A percentile compares a stretch with the other conserved stretches of the same genome.
Conservation (phyloP, 2,113 vertebrate genomes). For the Ginglymostoma cirratum region DNA sequence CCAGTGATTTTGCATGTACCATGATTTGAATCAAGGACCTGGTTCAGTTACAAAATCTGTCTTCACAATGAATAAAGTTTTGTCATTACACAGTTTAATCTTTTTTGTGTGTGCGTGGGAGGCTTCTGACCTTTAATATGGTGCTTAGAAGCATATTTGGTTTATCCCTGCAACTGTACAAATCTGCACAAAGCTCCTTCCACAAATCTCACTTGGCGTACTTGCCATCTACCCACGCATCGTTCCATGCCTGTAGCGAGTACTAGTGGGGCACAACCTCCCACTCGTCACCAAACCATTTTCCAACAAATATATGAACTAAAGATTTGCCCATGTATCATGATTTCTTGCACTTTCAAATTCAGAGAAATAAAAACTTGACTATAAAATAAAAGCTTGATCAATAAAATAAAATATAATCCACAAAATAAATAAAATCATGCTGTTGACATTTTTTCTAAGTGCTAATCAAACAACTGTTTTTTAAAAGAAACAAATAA, state of each 20-base stretch:
- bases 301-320: slow-evolving; percentile 5
- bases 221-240: background rate
- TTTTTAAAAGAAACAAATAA: background rate
- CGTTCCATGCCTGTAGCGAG: background rate
- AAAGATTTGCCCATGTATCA: background rate
- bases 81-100: background rate
- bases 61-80: background rate
- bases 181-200: slow-evolving; percentile 17
- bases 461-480: background rate
- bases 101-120: background rate
- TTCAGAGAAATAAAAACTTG: background rate
- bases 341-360: background rate
- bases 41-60: background rate
- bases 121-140: slow-evolving; percentile 4
- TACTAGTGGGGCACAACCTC: background rate
- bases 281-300: background rate
- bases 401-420: background rate
- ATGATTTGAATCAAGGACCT: background rate
- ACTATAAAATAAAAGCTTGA: background rate
- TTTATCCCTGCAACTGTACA: slow-evolving; percentile 22
- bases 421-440: background rate
- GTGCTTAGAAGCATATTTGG: slow-evolving; percentile 1
- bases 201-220: background rate
- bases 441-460: background rate
- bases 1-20: background rate